These are phyloP conservation scores for Plemyria rubiginata DNA, from an alignment of 2,888 invertebrate genomes.

Conservation along the genomic window DNA sequence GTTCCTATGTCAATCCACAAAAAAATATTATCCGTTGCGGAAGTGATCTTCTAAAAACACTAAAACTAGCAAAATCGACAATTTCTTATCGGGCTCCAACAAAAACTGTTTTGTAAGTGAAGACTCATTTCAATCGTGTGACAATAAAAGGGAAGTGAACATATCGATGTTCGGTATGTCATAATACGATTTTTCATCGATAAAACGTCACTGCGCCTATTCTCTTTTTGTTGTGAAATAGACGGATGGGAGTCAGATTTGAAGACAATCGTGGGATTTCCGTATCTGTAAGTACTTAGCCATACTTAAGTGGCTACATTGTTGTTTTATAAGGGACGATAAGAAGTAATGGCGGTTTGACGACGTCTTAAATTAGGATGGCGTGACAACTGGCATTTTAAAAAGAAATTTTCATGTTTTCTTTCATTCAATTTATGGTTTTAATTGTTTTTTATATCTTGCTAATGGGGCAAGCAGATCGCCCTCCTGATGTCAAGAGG, in stretches of 20 bases:
- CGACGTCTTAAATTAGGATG: conserved; percentile 45
- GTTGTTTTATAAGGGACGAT: conserved; percentile 49
- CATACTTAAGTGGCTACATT: conserved; percentile 45
- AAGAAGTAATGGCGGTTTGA: conserved; percentile 50
- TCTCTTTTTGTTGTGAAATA: conserved; percentile 45
- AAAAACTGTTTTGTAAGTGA: conserved; percentile 5
- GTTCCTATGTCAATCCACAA: too few species aligned
- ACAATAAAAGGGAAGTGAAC: conserved; percentile 42
- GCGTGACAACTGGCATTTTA: conserved; percentile 38
- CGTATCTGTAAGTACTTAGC: conserved; percentile 36
- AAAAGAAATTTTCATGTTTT: conserved; percentile 26
- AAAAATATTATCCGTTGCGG: too few species aligned
- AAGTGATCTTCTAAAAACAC: not conserved
- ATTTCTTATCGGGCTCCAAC: not conserved
- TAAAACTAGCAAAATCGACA: not conserved
- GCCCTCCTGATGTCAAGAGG: too few species aligned
- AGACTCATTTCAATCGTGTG: conserved; percentile 12
- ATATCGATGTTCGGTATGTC: conserved; percentile 39
- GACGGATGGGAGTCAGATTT: conserved; percentile 57
- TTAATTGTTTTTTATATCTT: not conserved
- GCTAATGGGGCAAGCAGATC: too few species aligned
- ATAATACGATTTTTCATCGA: conserved; percentile 36
- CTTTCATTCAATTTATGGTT: conserved; percentile 3
- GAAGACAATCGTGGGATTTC: conserved; percentile 60
- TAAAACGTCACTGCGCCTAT: conserved; percentile 43